Conservation (phyloP, 2,888 invertebrate species). For the Boloria selene region DNA sequence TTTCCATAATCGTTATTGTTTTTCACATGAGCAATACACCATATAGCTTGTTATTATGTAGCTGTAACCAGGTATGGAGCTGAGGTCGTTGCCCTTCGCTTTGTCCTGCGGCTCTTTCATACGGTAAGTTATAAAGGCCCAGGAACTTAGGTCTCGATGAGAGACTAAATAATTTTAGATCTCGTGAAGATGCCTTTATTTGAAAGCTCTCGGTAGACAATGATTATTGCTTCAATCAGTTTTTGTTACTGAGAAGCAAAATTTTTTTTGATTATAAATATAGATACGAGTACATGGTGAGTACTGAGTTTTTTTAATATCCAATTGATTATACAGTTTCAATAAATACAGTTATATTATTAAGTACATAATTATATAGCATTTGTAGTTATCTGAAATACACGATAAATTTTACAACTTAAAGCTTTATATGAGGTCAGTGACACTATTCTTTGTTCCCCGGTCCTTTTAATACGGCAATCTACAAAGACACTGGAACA, state of each 20-base stretch:
- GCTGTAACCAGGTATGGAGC: conserved; percentile 20
- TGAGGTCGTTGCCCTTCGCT: conserved; percentile 64
- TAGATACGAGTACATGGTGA: no score
- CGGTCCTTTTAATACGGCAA: background rate
- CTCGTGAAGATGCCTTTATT: conserved; percentile 6
- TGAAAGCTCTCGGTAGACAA: background rate
- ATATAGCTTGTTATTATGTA: conserved; percentile 16
- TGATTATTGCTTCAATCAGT: background rate
- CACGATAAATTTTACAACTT: no score
- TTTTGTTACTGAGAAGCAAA: no score
- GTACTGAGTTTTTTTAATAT: no score
- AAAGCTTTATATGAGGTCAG: no score
- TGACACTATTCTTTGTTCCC: no score
- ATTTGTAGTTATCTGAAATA: no score
- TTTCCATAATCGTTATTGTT: conserved; percentile 2
- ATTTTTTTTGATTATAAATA: no score
- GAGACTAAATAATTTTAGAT: conserved; percentile 10
- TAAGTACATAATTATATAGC: no score
- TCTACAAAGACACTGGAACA: background rate
- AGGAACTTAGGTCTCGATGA: conserved; percentile 29
- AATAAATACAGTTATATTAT: no score
- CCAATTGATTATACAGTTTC: no score
- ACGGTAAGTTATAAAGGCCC: conserved; percentile 37
- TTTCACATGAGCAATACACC: conserved; percentile 10
- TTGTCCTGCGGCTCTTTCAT: conserved; percentile 59